Conservation (phyloP, 1,140 invertebrate genomes). For the Tetragonula clypearis region DNA sequence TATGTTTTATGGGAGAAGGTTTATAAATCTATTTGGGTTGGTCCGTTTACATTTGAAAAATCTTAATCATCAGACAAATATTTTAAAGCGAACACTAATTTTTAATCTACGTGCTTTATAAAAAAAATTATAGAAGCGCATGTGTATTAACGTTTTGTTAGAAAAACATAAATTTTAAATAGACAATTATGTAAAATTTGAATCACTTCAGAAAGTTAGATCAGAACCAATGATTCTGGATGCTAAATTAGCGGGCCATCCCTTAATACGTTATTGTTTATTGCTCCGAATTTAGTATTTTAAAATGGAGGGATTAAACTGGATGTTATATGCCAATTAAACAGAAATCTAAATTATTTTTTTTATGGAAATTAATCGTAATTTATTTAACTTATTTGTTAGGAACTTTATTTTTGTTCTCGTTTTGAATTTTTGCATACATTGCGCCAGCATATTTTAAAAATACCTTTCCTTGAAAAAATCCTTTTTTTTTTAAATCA, state of each 20-base stretch:
- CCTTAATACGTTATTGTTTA: constrained; percentile 40
- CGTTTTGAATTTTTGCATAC: constrained; percentile 24
- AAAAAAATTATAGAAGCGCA: not conserved
- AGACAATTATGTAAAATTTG: not conserved
- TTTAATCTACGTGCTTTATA: constrained; percentile 16
- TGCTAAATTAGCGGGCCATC: constrained; percentile 48
- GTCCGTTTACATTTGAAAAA: constrained; percentile 38
- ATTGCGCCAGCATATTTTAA: constrained; percentile 10
- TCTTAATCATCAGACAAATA: constrained; percentile 22
- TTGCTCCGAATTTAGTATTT: constrained; percentile 26
- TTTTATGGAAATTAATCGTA: not conserved
- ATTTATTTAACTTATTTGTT: not conserved
- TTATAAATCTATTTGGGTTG: constrained; percentile 48
- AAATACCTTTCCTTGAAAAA: not conserved
- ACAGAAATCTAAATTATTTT: not conserved
- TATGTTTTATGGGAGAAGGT: constrained; percentile 34
- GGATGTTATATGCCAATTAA: not conserved
- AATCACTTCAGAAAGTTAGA: constrained; percentile 16
- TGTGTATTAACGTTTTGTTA: not conserved
- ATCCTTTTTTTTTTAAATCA: not conserved
- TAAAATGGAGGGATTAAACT: constrained; percentile 63
- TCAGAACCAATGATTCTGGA: constrained; percentile 23
- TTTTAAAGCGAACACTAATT: constrained; percentile 7
- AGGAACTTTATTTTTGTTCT: not conserved
- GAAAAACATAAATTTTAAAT: not conserved